Conservation (phyloP, 2,113 vertebrate genomes). For the Ailuropoda melanoleuca region DNA sequence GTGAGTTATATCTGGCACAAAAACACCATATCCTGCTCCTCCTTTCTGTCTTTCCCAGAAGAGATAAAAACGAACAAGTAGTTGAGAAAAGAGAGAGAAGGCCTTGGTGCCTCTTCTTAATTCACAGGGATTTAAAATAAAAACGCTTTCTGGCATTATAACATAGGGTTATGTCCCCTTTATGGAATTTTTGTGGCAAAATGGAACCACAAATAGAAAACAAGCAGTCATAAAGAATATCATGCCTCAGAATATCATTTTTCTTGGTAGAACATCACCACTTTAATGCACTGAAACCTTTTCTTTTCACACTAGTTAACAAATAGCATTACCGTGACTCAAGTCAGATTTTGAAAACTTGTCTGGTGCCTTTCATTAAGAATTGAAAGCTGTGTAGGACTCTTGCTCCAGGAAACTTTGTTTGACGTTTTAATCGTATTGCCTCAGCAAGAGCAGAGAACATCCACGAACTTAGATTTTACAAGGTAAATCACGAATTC, state of each 20-base stretch:
- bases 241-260: neutral
- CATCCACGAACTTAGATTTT: slow-evolving; percentile 28
- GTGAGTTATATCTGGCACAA: neutral
- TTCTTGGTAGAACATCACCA: neutral
- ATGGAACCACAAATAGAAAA: neutral
- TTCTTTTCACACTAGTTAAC: slow-evolving; percentile 38
- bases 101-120: slow-evolving; percentile 24
- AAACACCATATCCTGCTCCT: neutral
- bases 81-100: slow-evolving; percentile 9
- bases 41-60: slow-evolving; percentile 5
- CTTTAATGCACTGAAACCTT: neutral
- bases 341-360: slow-evolving; percentile 32
- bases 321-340: neutral
- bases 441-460: slow-evolving; percentile 33
- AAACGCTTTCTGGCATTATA: neutral
- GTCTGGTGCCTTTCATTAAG: slow-evolving; percentile 48
- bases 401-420: slow-evolving; percentile 39
- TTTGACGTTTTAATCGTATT: slow-evolving; percentile 52
- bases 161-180: slow-evolving; percentile 20
- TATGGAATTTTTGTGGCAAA: slow-evolving; percentile 42
- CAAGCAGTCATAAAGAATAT: neutral
- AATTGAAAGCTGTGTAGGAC: slow-evolving; percentile 10
- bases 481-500: slow-evolving; percentile 48
- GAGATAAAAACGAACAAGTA: neutral
- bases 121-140: slow-evolving; percentile 40